Conservation (phyloP, 2,797 vertebrate species). For the Sebastes melanostomus region DNA sequence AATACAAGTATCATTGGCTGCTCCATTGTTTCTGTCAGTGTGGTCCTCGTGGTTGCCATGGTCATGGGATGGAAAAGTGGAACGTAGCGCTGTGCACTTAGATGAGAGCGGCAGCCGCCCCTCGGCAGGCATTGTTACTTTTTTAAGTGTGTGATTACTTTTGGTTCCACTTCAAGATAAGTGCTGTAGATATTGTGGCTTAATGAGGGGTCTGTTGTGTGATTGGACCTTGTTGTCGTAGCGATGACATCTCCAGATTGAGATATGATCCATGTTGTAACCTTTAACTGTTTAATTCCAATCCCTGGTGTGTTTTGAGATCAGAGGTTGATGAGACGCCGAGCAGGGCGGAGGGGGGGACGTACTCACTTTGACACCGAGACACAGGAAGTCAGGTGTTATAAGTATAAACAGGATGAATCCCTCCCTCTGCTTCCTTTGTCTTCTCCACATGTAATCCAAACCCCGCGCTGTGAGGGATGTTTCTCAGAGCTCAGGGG, state of each 20-base stretch:
- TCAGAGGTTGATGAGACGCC: not conserved
- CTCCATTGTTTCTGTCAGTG: not conserved
- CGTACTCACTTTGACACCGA: slow-evolving; percentile 14
- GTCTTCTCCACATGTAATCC: slow-evolving; percentile 56
- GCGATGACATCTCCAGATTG: not conserved
- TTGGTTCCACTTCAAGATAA: not conserved
- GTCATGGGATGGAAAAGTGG: not conserved
- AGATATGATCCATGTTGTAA: not conserved
- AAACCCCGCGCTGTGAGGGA: slow-evolving; percentile 20
- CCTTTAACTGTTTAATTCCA: not conserved
- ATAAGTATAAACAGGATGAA: slow-evolving; percentile 21
- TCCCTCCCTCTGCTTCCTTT: slow-evolving; percentile 29
- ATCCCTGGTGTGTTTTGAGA: not conserved
- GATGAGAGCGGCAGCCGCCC: not conserved
- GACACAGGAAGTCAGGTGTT: slow-evolving; percentile 26
- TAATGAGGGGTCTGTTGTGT: not conserved
- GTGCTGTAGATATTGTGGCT: not conserved
- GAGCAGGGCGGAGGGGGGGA: not conserved
- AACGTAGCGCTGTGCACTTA: not conserved
- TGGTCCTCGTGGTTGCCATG: not conserved
- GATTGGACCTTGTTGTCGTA: not conserved
- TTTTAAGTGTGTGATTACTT: not conserved
- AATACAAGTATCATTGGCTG: not conserved
- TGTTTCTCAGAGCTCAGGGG: slow-evolving; percentile 49
- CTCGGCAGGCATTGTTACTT: not conserved